Conservation (phyloP, 2,113 vertebrate species). For the Corythaeola cristata region DNA sequence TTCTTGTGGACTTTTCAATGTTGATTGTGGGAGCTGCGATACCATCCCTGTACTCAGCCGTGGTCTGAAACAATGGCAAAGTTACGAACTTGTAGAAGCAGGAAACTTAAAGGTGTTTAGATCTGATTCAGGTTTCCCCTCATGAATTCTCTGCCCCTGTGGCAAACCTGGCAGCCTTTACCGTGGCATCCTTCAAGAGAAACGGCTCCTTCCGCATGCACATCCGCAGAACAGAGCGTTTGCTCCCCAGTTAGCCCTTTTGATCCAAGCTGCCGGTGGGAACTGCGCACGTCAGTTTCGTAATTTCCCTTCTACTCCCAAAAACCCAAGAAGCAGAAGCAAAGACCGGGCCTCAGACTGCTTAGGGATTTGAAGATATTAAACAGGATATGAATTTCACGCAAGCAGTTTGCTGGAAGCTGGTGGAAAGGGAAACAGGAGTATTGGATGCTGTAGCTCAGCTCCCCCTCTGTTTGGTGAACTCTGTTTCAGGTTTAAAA, state of each 20-base stretch:
- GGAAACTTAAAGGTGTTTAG: background rate
- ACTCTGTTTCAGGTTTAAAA: background rate
- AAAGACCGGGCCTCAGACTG: background rate
- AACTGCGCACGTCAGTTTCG: fast-evolving
- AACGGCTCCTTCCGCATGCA: background rate
- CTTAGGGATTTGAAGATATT: background rate
- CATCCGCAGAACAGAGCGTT: fast-evolving
- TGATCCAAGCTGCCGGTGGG: fast-evolving
- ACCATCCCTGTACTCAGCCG: background rate
- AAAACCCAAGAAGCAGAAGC: background rate
- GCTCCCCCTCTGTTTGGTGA: background rate
- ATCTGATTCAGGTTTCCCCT: background rate
- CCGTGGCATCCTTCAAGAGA: background rate
- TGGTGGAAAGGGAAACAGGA: background rate
- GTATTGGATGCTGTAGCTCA: background rate
- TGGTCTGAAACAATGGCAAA: background rate
- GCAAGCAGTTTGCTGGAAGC: background rate
- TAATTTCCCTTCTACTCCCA: background rate
- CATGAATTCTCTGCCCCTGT: background rate
- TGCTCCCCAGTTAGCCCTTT: background rate
- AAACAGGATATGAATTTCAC: conserved; percentile 31
- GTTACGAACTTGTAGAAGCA: background rate
- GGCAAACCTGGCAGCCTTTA: background rate
- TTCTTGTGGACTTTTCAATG: background rate
- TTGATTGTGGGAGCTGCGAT: fast-evolving